phyloP scores from a whole-genome alignment of 2,113 vertebrate species.

The Cariama cristata region DNA sequence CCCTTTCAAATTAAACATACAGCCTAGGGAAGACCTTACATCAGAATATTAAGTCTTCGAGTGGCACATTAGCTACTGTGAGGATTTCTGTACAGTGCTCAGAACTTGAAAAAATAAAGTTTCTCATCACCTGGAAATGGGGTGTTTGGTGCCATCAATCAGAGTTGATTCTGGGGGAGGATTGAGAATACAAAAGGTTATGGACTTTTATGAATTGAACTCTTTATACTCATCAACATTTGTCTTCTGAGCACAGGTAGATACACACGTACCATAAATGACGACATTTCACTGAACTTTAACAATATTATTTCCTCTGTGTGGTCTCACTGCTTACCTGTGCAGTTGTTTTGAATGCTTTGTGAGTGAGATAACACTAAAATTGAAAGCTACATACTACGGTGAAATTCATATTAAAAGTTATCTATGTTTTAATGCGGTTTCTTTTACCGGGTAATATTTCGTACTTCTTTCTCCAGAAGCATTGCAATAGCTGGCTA shows the following conservation, averaged over 20 bases:
- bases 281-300: conserved; percentile 43
- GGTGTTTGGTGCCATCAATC: rapidly evolving
- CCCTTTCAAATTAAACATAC: background rate
- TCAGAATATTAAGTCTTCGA: background rate
- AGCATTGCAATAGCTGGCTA: background rate
- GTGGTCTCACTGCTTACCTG: conserved; percentile 7
- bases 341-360: conserved; percentile 37
- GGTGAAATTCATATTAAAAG: conserved; percentile 21
- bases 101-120: background rate
- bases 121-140: background rate
- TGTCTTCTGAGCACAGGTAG: background rate
- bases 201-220: conserved; percentile 6
- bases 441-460: conserved; percentile 23
- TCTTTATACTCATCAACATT: background rate
- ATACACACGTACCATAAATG: background rate
- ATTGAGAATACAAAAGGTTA: background rate
- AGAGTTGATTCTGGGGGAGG: background rate
- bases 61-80: background rate
- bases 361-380: conserved; percentile 44
- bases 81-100: background rate
- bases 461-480: background rate
- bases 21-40: background rate
- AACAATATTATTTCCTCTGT: conserved; percentile 22
- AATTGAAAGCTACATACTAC: conserved; percentile 53
- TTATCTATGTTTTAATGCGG: conserved; percentile 12